Conservation (phyloP, 2,888 invertebrate species). For the Emesis russula region DNA sequence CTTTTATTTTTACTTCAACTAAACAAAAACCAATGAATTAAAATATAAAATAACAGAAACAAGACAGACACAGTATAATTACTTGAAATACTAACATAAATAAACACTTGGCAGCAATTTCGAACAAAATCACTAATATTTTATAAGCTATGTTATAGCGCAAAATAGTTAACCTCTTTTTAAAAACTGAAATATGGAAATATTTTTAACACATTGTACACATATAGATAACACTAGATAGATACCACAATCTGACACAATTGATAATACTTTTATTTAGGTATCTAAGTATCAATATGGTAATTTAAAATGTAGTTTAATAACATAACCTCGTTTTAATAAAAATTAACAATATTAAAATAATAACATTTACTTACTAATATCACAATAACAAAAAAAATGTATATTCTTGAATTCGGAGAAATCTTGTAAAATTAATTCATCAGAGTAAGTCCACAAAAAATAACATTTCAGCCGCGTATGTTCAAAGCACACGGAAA, state of each 20-base stretch:
- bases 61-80: too few species aligned
- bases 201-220: conserved; percentile 22
- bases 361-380: not conserved
- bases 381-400: not conserved
- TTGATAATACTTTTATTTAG: conserved; percentile 7
- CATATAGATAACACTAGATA: conserved; percentile 18
- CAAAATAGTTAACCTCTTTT: not conserved
- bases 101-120: too few species aligned
- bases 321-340: conserved; percentile 17
- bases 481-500: not conserved
- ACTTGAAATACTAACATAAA: too few species aligned
- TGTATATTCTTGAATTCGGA: not conserved
- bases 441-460: not conserved
- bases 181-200: not conserved
- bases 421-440: not conserved
- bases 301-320: conserved; percentile 7
- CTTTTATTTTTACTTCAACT: too few species aligned
- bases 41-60: too few species aligned
- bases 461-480: not conserved
- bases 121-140: too few species aligned
- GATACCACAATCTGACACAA: conserved; percentile 14
- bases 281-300: conserved; percentile 13
- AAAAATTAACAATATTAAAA: not conserved
- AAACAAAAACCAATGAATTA: too few species aligned
- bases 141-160: too few species aligned